phyloP scores from a whole-genome alignment of 23 tunicate genomes.

The Botrylloides violaceus region DNA sequence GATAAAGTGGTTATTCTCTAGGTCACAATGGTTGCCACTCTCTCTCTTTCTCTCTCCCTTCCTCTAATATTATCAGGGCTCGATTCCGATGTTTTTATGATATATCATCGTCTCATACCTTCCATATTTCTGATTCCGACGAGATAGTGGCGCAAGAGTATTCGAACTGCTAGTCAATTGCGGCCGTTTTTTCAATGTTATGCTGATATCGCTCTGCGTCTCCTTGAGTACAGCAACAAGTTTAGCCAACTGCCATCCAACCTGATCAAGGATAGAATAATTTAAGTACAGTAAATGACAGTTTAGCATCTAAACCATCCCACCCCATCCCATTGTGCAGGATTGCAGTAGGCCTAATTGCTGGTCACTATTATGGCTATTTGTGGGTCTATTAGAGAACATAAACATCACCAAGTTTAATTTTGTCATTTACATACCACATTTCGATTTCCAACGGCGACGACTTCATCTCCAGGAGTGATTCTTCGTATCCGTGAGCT shows the following conservation, averaged over 20 bases:
- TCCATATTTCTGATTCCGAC: background rate
- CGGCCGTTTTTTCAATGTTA: conserved; percentile 75
- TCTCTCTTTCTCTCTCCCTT: too few species aligned
- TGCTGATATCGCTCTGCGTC: conserved; percentile 31
- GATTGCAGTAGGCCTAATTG: background rate
- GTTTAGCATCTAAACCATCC: too few species aligned
- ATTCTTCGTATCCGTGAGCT: conserved; percentile 53
- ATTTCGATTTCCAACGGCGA: conserved; percentile 68
- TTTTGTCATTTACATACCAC: conserved; percentile 71
- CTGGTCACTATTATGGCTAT: background rate
- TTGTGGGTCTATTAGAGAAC: background rate
- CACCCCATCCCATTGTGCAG: background rate
- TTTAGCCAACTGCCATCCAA: conserved; percentile 78
- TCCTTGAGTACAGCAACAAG: conserved; percentile 73
- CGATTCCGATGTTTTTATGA: too few species aligned
- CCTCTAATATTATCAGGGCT: too few species aligned
- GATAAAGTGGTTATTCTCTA: too few species aligned
- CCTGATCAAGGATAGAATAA: too few species aligned
- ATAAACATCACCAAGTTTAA: background rate
- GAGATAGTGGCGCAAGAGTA: conserved; percentile 8
- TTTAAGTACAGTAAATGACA: too few species aligned
- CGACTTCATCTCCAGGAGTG: conserved; percentile 75
- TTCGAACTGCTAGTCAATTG: conserved; percentile 29
- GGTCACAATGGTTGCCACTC: too few species aligned
- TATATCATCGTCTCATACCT: background rate